A percentile compares a stretch with the other conserved stretches of the same genome.
Conservation (phyloP, 2,888 invertebrate genomes). For the Tachina lurida region DNA sequence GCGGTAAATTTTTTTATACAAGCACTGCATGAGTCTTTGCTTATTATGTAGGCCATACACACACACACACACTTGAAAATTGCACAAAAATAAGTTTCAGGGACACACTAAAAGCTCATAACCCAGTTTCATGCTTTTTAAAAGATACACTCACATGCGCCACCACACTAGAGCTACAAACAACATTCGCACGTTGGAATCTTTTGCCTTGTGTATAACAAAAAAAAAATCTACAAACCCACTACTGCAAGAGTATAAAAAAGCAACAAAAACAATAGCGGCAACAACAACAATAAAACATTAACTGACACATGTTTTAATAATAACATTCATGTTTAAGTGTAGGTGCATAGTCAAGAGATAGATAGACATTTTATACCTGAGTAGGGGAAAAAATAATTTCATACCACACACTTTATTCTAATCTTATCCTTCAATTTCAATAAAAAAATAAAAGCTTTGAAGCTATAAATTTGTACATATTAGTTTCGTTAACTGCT, state of each 20-base stretch:
- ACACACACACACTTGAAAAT: not conserved
- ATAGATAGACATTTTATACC: not conserved
- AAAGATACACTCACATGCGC: constrained; percentile 13
- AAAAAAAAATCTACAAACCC: not conserved
- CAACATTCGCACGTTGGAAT: constrained; percentile 8
- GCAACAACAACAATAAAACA: constrained; percentile 17
- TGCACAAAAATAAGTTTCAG: constrained; percentile 66
- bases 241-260: constrained; percentile 4
- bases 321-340: constrained; percentile 59
- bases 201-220: constrained; percentile 15
- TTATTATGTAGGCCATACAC: constrained; percentile 63
- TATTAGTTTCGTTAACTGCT: no score
- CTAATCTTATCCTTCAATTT: not conserved
- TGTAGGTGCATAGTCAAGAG: constrained; percentile 40
- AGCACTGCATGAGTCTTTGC: constrained; percentile 37
- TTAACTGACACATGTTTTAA: constrained; percentile 70
- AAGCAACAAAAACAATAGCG: constrained; percentile 6
- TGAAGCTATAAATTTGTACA: no score
- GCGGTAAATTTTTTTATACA: not conserved
- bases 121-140: constrained; percentile 61
- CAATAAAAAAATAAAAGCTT: no score
- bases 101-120: constrained; percentile 66
- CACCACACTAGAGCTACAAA: constrained; percentile 17
- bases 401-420: not conserved
- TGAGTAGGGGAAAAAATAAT: not conserved